Evolutionary conservation across 2,888 invertebrate species (phyloP).

Genomic region (Ptychoptera albimana): DNA sequence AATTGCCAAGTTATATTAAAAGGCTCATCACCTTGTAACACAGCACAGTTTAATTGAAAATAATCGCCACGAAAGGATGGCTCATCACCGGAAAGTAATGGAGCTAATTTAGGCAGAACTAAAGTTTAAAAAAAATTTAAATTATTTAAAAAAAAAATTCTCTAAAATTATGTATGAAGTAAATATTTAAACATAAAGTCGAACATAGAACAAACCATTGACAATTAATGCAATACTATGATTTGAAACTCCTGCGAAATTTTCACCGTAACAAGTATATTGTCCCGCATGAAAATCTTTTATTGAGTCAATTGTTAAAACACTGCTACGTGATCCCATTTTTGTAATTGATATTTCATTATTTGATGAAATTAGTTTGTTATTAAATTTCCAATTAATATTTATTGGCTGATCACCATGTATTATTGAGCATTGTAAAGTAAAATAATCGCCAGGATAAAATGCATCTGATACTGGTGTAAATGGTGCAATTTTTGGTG

Average conservation of each 20-base stretch:
- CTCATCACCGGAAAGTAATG: slow-evolving; percentile 47
- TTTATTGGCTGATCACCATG: slow-evolving; percentile 66
- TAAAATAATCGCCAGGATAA: slow-evolving; percentile 51
- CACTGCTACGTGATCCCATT: slow-evolving; percentile 37
- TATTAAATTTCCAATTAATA: slow-evolving; percentile 58
- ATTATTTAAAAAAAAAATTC: background rate
- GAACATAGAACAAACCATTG: slow-evolving; percentile 36
- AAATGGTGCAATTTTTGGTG: slow-evolving; percentile 67
- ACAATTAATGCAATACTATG: slow-evolving; percentile 49
- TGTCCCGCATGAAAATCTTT: slow-evolving; percentile 52
- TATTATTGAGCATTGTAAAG: slow-evolving; percentile 52
- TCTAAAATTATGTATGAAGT: background rate
- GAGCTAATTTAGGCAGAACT: slow-evolving; percentile 48
- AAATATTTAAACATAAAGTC: background rate
- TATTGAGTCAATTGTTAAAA: slow-evolving; percentile 45
- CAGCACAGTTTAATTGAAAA: slow-evolving; percentile 45
- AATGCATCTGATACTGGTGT: slow-evolving; percentile 60
- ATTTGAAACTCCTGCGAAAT: slow-evolving; percentile 47
- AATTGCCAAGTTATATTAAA: slow-evolving; percentile 62
- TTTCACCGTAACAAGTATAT: slow-evolving; percentile 49
- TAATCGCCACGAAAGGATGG: slow-evolving; percentile 44
- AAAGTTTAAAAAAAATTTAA: slow-evolving; percentile 17
- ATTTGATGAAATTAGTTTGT: slow-evolving; percentile 35
- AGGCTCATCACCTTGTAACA: slow-evolving; percentile 65
- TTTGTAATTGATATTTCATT: slow-evolving; percentile 37